Percentiles rank a stretch among this genome's conserved stretches.
Evolutionary conservation across 2,888 invertebrate genomes (phyloP).

Genomic region (Clivina fossor): DNA sequence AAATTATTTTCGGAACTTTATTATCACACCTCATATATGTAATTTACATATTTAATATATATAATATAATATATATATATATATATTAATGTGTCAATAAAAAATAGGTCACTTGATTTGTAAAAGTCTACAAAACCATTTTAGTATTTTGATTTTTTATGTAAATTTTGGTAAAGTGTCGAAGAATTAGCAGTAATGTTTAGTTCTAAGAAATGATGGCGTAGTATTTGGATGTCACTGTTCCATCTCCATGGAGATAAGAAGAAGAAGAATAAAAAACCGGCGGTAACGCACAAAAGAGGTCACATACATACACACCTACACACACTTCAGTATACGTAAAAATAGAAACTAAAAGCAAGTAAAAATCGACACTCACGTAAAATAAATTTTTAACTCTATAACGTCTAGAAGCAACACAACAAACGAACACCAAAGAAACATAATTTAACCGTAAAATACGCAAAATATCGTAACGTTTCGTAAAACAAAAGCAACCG

Average conservation of each 20-base stretch:
- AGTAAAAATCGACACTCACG: no score
- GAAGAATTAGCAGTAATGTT: background rate
- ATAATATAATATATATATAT: no score
- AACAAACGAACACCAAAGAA: constrained; percentile 24
- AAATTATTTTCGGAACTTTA: no score
- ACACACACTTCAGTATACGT: constrained; percentile 19
- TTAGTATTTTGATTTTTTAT: no score
- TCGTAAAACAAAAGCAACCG: no score
- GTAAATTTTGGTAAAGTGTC: background rate
- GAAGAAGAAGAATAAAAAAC: background rate
- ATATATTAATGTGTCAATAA: no score
- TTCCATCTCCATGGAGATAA: constrained; percentile 1
- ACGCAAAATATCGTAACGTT: no score
- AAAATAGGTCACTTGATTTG: no score
- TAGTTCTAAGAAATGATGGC: background rate
- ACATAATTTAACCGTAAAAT: background rate
- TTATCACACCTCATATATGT: no score
- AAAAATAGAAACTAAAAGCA: constrained; percentile 16
- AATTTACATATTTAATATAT: no score
- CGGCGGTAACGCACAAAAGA: constrained; percentile 14
- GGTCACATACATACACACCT: constrained; percentile 3
- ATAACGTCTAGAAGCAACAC: constrained; percentile 2
- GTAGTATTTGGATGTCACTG: constrained; percentile 17
- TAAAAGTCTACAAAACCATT: no score
- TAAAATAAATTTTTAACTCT: background rate